Evolutionary conservation across 2,113 vertebrate genomes (phyloP), one percentile per base, ranked within the genome.

Genomic region (Phainopepla nitens): DNA sequence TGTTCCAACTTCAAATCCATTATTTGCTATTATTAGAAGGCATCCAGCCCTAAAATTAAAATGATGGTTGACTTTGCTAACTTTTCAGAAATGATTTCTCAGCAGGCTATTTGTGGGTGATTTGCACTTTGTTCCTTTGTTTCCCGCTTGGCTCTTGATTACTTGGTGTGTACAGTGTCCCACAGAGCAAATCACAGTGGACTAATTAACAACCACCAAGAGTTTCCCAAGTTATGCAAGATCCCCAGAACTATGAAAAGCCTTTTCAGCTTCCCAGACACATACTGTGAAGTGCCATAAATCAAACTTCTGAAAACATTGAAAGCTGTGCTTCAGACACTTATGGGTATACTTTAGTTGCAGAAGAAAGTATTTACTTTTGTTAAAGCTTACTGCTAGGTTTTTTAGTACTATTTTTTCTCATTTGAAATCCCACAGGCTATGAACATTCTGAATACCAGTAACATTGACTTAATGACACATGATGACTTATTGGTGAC

Each of bases 171-270:
- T 75, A 36, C 66, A 50, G 80, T 60, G 51, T 95, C 92, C 90
- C 44, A n/a, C 88, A 68, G 94, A 95, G 95, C 51, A 89, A 86
- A 70, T 42, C 0, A 0, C 70, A 83, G 76, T 35, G 51, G 82
- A 94, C 82, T 96, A 96, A 97, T 96, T 96, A 96, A 88, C 82
- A 96, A 7, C 75, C 90, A 84, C 60, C 76, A 62, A 41, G 86
- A 92, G 64, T 57, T 96, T 82, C 76, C 60, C 56, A 54, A 92
- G 87, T 86, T 96, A 96, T 80, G 82, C 87, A 83, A 96, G 93
- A 95, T 96, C 85, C 71, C 20, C 64, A 66, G 82, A 93, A 51
- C 85, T 95, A 71, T 83, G 92, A 86, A 97, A 96, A 90, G 76
- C 82, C 45, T 88, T 93, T 94, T 78, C 76, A 86, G 62, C 49